phyloP scores from a whole-genome alignment of 2,797 vertebrate genomes.

The Parambassis ranga region DNA sequence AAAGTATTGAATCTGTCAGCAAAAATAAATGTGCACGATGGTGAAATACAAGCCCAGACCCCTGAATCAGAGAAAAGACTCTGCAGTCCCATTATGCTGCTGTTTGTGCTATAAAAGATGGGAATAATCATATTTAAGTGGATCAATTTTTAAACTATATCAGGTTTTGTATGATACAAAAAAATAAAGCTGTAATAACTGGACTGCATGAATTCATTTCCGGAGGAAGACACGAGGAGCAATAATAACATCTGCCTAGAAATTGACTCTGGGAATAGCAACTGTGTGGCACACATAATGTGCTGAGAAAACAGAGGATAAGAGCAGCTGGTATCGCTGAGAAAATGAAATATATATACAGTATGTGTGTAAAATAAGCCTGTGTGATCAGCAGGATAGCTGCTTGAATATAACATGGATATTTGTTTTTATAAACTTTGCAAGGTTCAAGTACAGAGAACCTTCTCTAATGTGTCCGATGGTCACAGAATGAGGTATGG shows the following conservation, averaged over 20 bases:
- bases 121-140: constrained; percentile 20
- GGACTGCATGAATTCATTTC: constrained; percentile 10
- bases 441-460: not conserved
- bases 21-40: constrained; percentile 43
- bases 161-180: not conserved
- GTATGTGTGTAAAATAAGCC: not conserved
- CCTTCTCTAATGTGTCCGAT: no score
- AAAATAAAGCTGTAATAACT: constrained; percentile 20
- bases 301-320: not conserved
- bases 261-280: constrained; percentile 28
- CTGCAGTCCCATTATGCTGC: constrained; percentile 12
- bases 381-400: not conserved
- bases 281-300: not conserved
- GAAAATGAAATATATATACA: not conserved
- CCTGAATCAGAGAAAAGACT: constrained; percentile 27
- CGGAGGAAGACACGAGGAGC: constrained; percentile 3
- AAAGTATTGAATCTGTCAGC: constrained; percentile 51
- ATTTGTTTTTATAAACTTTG: not conserved
- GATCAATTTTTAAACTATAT: constrained; percentile 20
- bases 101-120: constrained; percentile 12
- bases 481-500: no score
- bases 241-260: constrained; percentile 19
- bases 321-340: not conserved
- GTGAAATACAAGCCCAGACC: constrained; percentile 41
- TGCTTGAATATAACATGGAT: not conserved